Percentiles rank a stretch among this genome's conserved stretches.
Conservation (phyloP, 1,140 invertebrate genomes). For the Papilio aristodemus region DNA sequence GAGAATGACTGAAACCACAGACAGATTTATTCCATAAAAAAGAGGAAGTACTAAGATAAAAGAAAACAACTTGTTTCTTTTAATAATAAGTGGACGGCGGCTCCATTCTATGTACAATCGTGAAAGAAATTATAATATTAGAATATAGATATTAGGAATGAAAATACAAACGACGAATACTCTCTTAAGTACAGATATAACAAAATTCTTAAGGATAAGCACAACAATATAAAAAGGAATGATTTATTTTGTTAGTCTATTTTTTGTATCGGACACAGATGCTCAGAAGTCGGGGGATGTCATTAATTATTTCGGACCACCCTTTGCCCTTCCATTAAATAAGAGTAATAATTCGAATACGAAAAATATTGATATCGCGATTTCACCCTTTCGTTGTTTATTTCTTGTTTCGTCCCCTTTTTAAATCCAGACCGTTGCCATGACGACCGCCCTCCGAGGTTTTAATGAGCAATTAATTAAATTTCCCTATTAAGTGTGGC, state of each 20-base stretch:
- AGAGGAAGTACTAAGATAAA: too few relatives aligned
- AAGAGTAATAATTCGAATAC: slow-evolving; percentile 30
- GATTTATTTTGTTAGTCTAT: slow-evolving; percentile 9
- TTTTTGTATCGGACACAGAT: slow-evolving; percentile 17
- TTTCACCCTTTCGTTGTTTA: slow-evolving; percentile 24
- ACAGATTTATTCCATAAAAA: too few relatives aligned
- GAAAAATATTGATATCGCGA: slow-evolving; percentile 32
- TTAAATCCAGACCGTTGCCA: slow-evolving; percentile 37
- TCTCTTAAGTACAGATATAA: background rate
- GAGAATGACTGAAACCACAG: too few relatives aligned
- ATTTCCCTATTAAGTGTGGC: slow-evolving; percentile 41
- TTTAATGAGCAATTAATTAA: slow-evolving; percentile 59
- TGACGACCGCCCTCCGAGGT: slow-evolving; percentile 39
- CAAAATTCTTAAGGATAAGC: background rate
- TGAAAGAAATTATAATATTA: too few relatives aligned
- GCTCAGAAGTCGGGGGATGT: slow-evolving; percentile 10
- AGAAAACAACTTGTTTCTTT: too few relatives aligned
- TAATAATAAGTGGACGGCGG: too few relatives aligned
- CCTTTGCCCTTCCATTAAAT: slow-evolving; percentile 17
- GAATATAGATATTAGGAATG: too few relatives aligned
- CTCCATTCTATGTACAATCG: too few relatives aligned
- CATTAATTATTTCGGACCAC: slow-evolving; percentile 29
- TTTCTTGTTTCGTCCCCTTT: slow-evolving; percentile 26
- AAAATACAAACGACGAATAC: background rate
- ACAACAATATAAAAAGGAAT: background rate